These are phyloP conservation scores for Ericerus pela DNA, from an alignment of 1,140 invertebrate species.

Conservation along the genomic window DNA sequence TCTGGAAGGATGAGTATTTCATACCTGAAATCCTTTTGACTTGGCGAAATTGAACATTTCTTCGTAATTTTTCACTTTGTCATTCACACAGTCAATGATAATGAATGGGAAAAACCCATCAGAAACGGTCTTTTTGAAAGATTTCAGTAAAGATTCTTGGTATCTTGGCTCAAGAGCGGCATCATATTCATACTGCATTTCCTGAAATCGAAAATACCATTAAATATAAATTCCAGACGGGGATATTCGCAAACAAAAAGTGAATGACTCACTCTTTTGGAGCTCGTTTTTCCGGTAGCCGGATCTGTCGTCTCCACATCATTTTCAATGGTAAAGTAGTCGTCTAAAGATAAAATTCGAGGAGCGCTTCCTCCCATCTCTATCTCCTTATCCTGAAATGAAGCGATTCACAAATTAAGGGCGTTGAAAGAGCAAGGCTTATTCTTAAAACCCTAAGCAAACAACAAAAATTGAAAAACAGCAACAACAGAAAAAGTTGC, in stretches of 20 bases:
- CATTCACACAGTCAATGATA: slow-evolving; percentile 76
- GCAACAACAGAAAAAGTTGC: too few species aligned
- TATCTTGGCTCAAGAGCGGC: slow-evolving; percentile 67
- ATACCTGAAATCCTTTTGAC: slow-evolving; percentile 75
- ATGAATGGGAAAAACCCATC: slow-evolving; percentile 88
- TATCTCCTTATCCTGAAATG: slow-evolving; percentile 55
- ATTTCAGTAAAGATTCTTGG: slow-evolving; percentile 63
- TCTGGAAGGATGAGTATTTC: not conserved
- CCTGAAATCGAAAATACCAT: slow-evolving; percentile 35
- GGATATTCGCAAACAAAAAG: not conserved
- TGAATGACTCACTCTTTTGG: slow-evolving; percentile 37
- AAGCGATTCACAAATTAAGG: not conserved
- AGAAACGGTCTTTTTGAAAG: slow-evolving; percentile 80
- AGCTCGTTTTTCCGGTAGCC: slow-evolving; percentile 59
- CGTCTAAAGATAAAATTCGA: slow-evolving; percentile 82
- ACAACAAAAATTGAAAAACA: too few species aligned
- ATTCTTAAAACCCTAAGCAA: too few species aligned
- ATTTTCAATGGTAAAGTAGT: slow-evolving; percentile 87
- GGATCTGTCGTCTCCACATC: slow-evolving; percentile 57
- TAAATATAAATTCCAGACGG: too few species aligned
- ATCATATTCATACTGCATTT: slow-evolving; percentile 86
- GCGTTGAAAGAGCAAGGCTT: too few species aligned
- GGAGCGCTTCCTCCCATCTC: slow-evolving; percentile 62
- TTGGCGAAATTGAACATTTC: slow-evolving; percentile 80
- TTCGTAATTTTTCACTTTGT: slow-evolving; percentile 63